phyloP scores from a whole-genome alignment of 2,888 invertebrate species.

The Xestia rhomboidea region DNA sequence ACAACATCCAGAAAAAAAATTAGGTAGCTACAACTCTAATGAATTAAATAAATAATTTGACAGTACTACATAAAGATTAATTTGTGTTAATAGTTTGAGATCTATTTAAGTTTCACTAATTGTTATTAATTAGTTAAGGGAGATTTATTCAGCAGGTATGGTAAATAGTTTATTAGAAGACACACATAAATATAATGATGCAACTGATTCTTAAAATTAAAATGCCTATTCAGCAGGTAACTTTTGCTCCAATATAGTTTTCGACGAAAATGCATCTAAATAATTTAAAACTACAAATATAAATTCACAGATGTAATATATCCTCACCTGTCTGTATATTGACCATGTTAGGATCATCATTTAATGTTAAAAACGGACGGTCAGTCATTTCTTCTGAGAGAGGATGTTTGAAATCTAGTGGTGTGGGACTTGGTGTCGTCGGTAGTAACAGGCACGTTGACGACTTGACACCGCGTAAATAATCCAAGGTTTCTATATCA shows the following conservation, averaged over 20 bases:
- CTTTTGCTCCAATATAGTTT: background rate
- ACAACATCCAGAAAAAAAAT: background rate
- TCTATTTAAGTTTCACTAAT: no score
- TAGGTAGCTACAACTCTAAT: background rate
- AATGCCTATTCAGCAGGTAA: conserved; percentile 13
- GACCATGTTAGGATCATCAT: conserved; percentile 79
- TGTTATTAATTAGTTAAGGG: background rate
- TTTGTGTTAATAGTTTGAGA: no score
- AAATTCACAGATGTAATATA: background rate
- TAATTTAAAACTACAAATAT: background rate
- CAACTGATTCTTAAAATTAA: conserved; percentile 6
- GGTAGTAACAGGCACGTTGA: conserved; percentile 92
- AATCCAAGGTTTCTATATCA: conserved; percentile 84
- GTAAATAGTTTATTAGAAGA: no score
- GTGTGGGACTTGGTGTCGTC: conserved; percentile 91
- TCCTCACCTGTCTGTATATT: conserved; percentile 82
- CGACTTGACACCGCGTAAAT: conserved; percentile 91
- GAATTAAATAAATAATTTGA: background rate
- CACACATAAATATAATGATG: conserved; percentile 5
- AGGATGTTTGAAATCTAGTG: conserved; percentile 91
- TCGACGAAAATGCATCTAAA: background rate
- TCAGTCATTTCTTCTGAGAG: conserved; percentile 89
- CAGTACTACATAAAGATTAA: no score
- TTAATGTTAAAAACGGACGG: conserved; percentile 83
- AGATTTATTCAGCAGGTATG: background rate